phyloP scores from a whole-genome alignment of 2,113 vertebrate genomes.

The Brachyhypopomus gauderio region DNA sequence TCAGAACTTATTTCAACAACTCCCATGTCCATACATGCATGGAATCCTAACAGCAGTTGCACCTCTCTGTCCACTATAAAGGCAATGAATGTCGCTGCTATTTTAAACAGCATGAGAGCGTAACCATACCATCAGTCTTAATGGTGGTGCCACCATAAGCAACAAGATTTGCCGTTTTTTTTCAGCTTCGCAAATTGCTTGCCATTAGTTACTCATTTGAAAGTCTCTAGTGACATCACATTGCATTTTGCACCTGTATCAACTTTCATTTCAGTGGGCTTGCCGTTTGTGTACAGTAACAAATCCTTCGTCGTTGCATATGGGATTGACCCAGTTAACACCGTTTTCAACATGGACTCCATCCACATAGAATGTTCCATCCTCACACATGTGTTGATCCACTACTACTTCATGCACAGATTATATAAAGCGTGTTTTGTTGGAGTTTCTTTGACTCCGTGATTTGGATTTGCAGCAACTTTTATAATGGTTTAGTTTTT shows the following conservation, averaged over 20 bases:
- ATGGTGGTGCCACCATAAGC: constrained; percentile 27
- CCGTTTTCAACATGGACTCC: not conserved
- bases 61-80: too few species aligned
- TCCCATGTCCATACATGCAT: too few species aligned
- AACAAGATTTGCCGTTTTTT: constrained; percentile 25
- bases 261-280: not conserved
- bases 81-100: too few species aligned
- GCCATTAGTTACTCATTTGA: not conserved
- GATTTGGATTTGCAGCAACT: constrained; percentile 9
- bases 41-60: too few species aligned
- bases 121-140: too few species aligned
- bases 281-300: constrained; percentile 28
- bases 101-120: too few species aligned
- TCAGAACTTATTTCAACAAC: too few species aligned
- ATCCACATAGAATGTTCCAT: not conserved
- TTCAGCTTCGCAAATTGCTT: not conserved
- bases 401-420: not conserved
- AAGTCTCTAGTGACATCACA: constrained; percentile 24
- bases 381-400: not conserved
- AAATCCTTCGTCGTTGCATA: constrained; percentile 31
- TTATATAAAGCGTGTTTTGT: not conserved
- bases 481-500: constrained; percentile 29
- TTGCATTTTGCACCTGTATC: not conserved
- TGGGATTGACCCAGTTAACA: not conserved
- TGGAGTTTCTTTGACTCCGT: not conserved